Conservation (phyloP, 1,140 invertebrate species). For the Chionoecetes opilio region DNA sequence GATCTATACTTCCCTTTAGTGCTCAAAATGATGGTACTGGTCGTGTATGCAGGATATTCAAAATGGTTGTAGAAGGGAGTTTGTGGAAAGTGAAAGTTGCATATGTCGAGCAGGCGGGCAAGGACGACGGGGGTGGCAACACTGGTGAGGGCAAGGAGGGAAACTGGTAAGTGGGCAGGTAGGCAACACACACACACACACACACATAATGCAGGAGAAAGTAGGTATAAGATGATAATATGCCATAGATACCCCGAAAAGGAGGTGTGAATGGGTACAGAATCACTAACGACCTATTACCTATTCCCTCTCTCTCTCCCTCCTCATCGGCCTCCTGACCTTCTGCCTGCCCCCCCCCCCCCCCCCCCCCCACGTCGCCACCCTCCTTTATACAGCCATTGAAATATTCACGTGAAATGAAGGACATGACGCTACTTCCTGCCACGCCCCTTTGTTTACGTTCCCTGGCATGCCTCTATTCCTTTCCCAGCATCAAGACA, state of each 20-base stretch:
- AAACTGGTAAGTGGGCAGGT: not conserved
- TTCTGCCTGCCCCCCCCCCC: not conserved
- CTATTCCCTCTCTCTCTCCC: not conserved
- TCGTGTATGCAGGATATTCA: not conserved
- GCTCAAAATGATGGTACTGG: not conserved
- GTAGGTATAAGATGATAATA: not conserved
- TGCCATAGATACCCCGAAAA: not conserved
- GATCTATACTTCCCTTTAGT: not conserved
- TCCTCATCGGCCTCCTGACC: not conserved
- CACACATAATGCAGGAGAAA: no score
- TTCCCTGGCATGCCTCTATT: no score
- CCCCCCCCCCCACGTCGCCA: no score
- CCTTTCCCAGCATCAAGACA: no score
- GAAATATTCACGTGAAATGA: no score
- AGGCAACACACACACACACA: not conserved
- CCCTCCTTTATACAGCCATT: no score
- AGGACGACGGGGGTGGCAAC: conserved; percentile 22
- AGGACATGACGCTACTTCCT: no score
- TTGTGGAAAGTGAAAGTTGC: conserved; percentile 19
- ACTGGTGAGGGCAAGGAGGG: conserved; percentile 5
- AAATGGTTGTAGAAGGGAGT: not conserved
- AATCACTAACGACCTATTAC: not conserved
- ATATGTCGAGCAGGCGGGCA: conserved; percentile 15
- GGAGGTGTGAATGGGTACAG: not conserved
- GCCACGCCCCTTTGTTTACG: no score